These are phyloP conservation scores for Cerceris ruficornis DNA, from an alignment of 2,888 invertebrate species.

Conservation along the genomic window DNA sequence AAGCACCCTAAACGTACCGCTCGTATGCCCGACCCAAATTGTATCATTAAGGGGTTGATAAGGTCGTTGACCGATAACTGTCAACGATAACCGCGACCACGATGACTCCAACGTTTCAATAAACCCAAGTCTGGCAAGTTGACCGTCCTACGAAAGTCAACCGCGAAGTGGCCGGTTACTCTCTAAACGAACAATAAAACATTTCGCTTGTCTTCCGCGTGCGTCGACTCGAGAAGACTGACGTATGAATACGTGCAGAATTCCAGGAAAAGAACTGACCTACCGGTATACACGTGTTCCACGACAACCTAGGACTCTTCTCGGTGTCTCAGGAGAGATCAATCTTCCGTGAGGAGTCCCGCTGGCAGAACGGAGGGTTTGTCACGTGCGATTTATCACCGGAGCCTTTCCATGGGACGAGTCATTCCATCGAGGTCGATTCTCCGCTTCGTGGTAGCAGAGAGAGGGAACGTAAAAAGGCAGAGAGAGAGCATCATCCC, in stretches of 20 bases:
- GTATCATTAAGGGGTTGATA: background rate
- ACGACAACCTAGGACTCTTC: conserved; percentile 21
- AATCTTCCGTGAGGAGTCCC: conserved; percentile 58
- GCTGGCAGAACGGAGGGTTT: conserved; percentile 60
- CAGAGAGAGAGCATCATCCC: conserved; percentile 56
- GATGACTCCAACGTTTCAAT: too few relatives aligned
- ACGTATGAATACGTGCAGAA: conserved; percentile 19
- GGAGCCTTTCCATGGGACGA: conserved; percentile 37
- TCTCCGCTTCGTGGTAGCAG: conserved; percentile 9
- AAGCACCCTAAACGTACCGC: too few relatives aligned
- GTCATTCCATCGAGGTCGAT: conserved; percentile 21
- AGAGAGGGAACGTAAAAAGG: conserved; percentile 54
- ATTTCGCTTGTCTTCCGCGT: background rate
- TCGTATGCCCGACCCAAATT: too few relatives aligned
- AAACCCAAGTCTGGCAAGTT: too few relatives aligned
- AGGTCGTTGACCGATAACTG: background rate
- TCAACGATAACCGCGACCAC: too few relatives aligned
- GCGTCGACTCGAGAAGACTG: conserved; percentile 7
- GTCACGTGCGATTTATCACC: conserved; percentile 75
- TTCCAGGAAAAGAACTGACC: conserved; percentile 49
- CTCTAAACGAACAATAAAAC: conserved; percentile 6
- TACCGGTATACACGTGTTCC: conserved; percentile 51
- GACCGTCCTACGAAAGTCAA: background rate
- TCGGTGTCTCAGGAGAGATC: conserved; percentile 56
- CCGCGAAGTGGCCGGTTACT: background rate